Evolutionary conservation across 2,888 invertebrate genomes (phyloP), one percentile per base, ranked within the genome.

Genomic region (Julus scanicus): DNA sequence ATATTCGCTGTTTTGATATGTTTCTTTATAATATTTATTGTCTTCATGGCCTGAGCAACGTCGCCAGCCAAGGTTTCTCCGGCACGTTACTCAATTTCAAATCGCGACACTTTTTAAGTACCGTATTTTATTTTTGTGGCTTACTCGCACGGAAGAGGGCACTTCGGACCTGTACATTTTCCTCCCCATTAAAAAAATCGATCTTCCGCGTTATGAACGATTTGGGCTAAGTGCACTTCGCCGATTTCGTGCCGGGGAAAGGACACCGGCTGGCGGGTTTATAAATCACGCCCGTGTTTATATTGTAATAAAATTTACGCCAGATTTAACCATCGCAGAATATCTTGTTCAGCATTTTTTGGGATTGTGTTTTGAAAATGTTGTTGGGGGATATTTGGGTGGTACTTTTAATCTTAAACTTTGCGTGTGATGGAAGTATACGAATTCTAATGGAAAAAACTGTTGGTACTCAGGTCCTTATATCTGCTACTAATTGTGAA

Each of bases 21-120:
- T 92, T 99, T 99, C 94, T 99, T 99, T 92, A 96, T 99, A 93
- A 97, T 99, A 92, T 99, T 99, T 94, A 96, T 99, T 92, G 95
- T 99, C 90, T 98, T 99, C 93, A 94, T 99, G 94, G 97, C 98
- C 91, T 96, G 95, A 94, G 49, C 17, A 80, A 9, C 9, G 39
- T 48, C 48, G 13, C 13, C 48, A 48, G 48, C 48, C 13, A 48
- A 13, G 48, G 48, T 48, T 8, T 48, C 13, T 8, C 48, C 48
- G 6, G 48, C 48, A 13, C 48, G 13, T 13, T 48, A 48, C 1
- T 48, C 29, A 29, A 29, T 29, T 29, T 29, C 29, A 29, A 29
- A 29, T 29, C 29, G 29, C 29, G 29, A 29, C 29, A 29, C 29
- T 1, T 48, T 48, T 48, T 48, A 48, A 48, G 48, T 29, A 29